A percentile compares a stretch with the other conserved stretches of the same genome.
Evolutionary conservation across 1,140 invertebrate genomes (phyloP).

Genomic region (Nixonia krombeini): DNA sequence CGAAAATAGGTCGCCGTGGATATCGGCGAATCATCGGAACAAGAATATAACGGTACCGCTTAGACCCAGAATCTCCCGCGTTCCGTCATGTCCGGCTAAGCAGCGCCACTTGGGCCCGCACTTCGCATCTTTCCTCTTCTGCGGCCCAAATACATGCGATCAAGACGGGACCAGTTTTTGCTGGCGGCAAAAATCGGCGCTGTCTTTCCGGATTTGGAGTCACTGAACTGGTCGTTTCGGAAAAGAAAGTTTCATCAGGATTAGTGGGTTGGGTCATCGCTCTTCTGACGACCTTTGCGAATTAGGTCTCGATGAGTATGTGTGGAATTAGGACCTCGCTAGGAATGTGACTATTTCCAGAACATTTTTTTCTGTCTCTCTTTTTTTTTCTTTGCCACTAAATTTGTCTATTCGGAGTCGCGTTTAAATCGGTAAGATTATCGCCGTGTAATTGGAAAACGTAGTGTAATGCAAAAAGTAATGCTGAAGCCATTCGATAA

Average conservation of each 20-base stretch:
- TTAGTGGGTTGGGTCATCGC: too few relatives aligned
- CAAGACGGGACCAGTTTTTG: constrained; percentile 46
- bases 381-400: too few relatives aligned
- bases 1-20: constrained; percentile 45
- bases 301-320: too few relatives aligned
- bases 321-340: too few relatives aligned
- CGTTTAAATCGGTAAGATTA: too few relatives aligned
- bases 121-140: constrained; percentile 26
- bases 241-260: neutral
- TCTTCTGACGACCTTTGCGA: too few relatives aligned
- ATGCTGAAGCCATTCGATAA: too few relatives aligned
- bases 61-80: constrained; percentile 42
- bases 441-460: too few relatives aligned
- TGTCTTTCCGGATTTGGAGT: neutral
- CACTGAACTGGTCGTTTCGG: neutral
- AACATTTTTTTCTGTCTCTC: too few relatives aligned
- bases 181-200: too few relatives aligned
- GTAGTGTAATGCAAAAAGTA: too few relatives aligned
- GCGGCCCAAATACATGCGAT: constrained; percentile 44
- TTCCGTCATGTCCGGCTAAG: neutral
- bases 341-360: neutral
- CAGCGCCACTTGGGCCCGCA: constrained; percentile 37
- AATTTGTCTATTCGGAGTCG: too few relatives aligned
- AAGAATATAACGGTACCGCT: constrained; percentile 54
- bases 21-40: constrained; percentile 41